Conservation (phyloP, 2,888 invertebrate species). For the Eumacrocentrus americanus region DNA sequence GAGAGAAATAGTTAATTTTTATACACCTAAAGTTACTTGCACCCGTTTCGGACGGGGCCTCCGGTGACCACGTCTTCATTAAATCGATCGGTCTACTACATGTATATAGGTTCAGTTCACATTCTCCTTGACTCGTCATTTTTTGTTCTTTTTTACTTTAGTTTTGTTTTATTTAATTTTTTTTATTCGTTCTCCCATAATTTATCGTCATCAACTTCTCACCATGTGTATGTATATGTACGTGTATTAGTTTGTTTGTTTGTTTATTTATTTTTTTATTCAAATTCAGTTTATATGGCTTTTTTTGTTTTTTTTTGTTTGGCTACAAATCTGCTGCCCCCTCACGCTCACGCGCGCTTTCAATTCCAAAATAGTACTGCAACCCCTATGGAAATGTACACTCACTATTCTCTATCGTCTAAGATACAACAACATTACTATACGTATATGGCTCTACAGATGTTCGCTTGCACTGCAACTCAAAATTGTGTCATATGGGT, state of each 20-base stretch:
- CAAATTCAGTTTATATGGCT: slow-evolving; percentile 6
- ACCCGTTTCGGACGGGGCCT: slow-evolving; percentile 58
- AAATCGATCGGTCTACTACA: slow-evolving; percentile 38
- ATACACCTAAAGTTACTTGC: slow-evolving; percentile 59
- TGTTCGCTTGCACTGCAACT: slow-evolving; percentile 62
- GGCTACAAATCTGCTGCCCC: slow-evolving; percentile 26
- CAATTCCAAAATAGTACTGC: slow-evolving; percentile 49
- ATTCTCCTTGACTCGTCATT: slow-evolving; percentile 27
- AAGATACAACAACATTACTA: slow-evolving; percentile 61
- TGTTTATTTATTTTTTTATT: slow-evolving; percentile 13
- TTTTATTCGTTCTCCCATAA: slow-evolving; percentile 28
- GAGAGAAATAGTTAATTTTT: slow-evolving; percentile 50
- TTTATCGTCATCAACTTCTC: slow-evolving; percentile 10
- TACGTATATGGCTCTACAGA: slow-evolving; percentile 62
- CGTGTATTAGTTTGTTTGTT: slow-evolving; percentile 1
- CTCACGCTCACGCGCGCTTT: slow-evolving; percentile 44
- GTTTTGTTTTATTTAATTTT: slow-evolving; percentile 28
- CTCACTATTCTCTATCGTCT: slow-evolving; percentile 53
- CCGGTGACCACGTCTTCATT: slow-evolving; percentile 50
- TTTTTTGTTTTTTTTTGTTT: slow-evolving; percentile 9
- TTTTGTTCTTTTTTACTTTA: slow-evolving; percentile 32
- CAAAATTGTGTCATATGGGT: slow-evolving; percentile 57
- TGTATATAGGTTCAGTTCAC: slow-evolving; percentile 33
- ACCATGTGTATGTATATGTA: slow-evolving; percentile 24
- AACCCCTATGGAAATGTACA: slow-evolving; percentile 59